Evolutionary conservation across 2,113 vertebrate species (phyloP), one percentile per base, ranked within the genome.

Genomic region (Myrmecophaga tridactyla): DNA sequence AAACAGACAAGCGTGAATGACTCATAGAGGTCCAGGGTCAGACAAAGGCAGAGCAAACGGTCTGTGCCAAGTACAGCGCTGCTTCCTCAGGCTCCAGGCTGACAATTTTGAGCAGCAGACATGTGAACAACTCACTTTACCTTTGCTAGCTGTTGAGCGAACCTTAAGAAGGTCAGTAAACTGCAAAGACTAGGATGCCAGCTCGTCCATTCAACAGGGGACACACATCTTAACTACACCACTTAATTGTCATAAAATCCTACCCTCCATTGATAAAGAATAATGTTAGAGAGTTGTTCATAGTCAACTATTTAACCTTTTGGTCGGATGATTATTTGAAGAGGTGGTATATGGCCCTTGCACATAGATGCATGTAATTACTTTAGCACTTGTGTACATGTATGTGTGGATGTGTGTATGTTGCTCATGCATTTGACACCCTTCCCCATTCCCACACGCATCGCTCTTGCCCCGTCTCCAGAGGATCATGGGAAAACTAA

Each of bases 371-470:
- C 29, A 29, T 46, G 9, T 6, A 7, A 14, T 31, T 17, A 7
- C 3, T 1, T 46, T 7, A 17, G 25, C 8, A 18, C 1, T 20
- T 21, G 4, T 39, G 51, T 2, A 2, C 41, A 36, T 1, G 27
- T 39, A 13, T 31, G 18, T 7, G 53, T 60, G 25, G 3, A 14
- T 53, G 53, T 56, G 53, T 56, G 53, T 21, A 20, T 56, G 53
- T 53, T 10, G 25, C 9, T 27, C 17, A 6, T 46, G 56, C 11
- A 34, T 41, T 21, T 13, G 2, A 41, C n/a, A 27, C 15, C 6
- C 29, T 11, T 13, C 2, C 4, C 34, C 0, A 3, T 3, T 6
- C 14, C 23, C 15, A 34, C 15, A 39, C n/a, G 51, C 21, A n/a
- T 13, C 4, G 27, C 23, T 14, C 48, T 12, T 15, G 41, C 23